Conservation (phyloP, 2,888 invertebrate genomes). For the Lycophotia porphyrea region DNA sequence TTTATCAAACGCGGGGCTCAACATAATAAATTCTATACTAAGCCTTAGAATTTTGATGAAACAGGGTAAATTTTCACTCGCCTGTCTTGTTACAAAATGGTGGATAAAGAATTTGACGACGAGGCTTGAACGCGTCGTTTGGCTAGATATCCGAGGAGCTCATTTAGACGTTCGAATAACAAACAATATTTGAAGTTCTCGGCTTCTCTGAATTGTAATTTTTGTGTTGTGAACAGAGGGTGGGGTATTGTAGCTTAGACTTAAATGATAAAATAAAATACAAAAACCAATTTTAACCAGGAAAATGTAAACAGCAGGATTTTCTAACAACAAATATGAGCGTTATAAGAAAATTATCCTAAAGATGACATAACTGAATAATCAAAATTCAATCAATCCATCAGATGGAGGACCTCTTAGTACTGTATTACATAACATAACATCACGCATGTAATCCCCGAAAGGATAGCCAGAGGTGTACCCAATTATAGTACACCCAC, state of each 20-base stretch:
- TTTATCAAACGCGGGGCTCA: constrained; percentile 41
- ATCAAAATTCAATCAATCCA: too few relatives aligned
- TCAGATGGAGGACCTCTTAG: too few relatives aligned
- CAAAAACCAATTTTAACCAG: too few relatives aligned
- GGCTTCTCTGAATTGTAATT: neutral
- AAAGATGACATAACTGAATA: too few relatives aligned
- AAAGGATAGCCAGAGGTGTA: too few relatives aligned
- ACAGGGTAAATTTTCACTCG: constrained; percentile 56
- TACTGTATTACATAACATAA: too few relatives aligned
- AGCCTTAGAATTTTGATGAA: constrained; percentile 62
- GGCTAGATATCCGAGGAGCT: constrained; percentile 36
- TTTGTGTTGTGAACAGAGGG: neutral
- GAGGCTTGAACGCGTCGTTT: constrained; percentile 54
- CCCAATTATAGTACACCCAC: neutral
- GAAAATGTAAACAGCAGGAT: neutral
- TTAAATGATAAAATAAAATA: neutral
- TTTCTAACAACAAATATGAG: neutral
- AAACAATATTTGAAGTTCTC: constrained; percentile 45
- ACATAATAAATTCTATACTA: constrained; percentile 57
- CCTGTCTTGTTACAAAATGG: constrained; percentile 62
- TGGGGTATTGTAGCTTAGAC: neutral
- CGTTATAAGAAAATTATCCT: neutral
- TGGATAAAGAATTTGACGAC: constrained; percentile 65
- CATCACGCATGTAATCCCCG: too few relatives aligned
- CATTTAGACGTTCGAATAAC: constrained; percentile 53